phyloP scores from a whole-genome alignment of 2,797 vertebrate species.

The Thalassophryne amazonica region DNA sequence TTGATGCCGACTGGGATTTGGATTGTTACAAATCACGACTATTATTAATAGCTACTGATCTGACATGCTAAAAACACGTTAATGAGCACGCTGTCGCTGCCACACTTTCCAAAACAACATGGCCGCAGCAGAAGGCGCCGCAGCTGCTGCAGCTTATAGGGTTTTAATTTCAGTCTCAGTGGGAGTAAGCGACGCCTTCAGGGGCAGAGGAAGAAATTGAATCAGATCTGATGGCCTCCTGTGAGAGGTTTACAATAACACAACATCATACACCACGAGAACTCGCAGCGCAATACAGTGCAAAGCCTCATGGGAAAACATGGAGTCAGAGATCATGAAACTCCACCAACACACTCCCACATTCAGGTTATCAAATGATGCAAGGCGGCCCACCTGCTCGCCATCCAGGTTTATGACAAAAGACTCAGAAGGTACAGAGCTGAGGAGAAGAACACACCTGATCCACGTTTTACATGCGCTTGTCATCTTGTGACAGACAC shows the following conservation, averaged over 20 bases:
- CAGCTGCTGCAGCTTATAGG: slow-evolving; percentile 24
- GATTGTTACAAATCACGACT: background rate
- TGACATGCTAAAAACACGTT: background rate
- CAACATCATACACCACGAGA: slow-evolving; percentile 35
- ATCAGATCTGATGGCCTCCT: slow-evolving; percentile 52
- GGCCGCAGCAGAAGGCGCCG: slow-evolving; percentile 21
- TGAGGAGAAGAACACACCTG: too few relatives aligned
- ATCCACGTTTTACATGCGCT: too few relatives aligned
- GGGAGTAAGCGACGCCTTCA: slow-evolving; percentile 34
- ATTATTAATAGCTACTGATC: background rate
- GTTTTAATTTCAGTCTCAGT: slow-evolving; percentile 37
- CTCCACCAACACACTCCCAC: too few relatives aligned
- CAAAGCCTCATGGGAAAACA: slow-evolving; percentile 17
- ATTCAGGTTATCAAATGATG: too few relatives aligned
- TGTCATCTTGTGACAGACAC: too few relatives aligned
- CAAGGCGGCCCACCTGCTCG: too few relatives aligned
- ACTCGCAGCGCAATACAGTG: slow-evolving; percentile 14
- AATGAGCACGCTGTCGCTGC: slow-evolving; percentile 10
- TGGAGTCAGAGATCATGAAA: background rate
- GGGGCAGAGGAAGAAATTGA: slow-evolving; percentile 51
- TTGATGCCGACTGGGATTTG: slow-evolving; percentile 1
- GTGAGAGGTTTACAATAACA: slow-evolving; percentile 41
- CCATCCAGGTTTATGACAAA: too few relatives aligned
- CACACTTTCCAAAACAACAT: slow-evolving; percentile 66
- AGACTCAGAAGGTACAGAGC: too few relatives aligned